Evolutionary conservation across 2,888 invertebrate species (phyloP).

Genomic region (Ichneumoninae sp.): DNA sequence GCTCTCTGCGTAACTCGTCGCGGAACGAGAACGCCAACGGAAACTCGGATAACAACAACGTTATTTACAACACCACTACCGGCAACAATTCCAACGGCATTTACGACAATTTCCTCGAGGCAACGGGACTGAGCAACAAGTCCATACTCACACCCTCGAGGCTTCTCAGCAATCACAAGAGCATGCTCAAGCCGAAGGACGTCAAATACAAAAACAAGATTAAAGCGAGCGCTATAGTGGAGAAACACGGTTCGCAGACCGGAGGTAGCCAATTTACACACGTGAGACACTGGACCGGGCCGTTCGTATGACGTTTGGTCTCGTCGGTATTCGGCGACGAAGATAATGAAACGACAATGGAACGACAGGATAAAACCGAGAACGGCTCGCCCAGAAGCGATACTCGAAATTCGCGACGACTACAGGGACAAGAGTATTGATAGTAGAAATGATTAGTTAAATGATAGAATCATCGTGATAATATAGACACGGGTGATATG

Average conservation of each 20-base stretch:
- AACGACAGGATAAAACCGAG: constrained; percentile 9
- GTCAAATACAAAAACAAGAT: constrained; percentile 90
- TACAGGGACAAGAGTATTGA: constrained; percentile 40
- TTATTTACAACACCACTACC: constrained; percentile 73
- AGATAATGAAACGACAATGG: constrained; percentile 43
- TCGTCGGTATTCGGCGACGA: constrained; percentile 62
- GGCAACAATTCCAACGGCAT: constrained; percentile 84
- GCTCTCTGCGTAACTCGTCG: constrained; percentile 81
- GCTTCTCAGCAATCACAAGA: constrained; percentile 90
- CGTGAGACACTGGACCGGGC: constrained; percentile 85
- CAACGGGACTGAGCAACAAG: constrained; percentile 92
- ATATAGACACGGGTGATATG: neutral
- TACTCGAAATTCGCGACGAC: constrained; percentile 22
- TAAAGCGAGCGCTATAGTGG: constrained; percentile 86
- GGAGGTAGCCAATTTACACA: constrained; percentile 75
- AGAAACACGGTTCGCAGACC: constrained; percentile 82
- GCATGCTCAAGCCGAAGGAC: constrained; percentile 91
- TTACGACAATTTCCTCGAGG: constrained; percentile 92
- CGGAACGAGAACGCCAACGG: constrained; percentile 83
- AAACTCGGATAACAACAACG: constrained; percentile 81
- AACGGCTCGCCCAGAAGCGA: constrained; percentile 53
- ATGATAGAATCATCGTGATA: constrained; percentile 2
- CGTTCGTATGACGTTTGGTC: constrained; percentile 82
- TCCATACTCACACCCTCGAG: constrained; percentile 89
- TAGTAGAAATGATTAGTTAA: constrained; percentile 23